Base-by-base conservation (phyloP, 2,888 invertebrate genomes). In the Sicus ferrugineus region DNA sequence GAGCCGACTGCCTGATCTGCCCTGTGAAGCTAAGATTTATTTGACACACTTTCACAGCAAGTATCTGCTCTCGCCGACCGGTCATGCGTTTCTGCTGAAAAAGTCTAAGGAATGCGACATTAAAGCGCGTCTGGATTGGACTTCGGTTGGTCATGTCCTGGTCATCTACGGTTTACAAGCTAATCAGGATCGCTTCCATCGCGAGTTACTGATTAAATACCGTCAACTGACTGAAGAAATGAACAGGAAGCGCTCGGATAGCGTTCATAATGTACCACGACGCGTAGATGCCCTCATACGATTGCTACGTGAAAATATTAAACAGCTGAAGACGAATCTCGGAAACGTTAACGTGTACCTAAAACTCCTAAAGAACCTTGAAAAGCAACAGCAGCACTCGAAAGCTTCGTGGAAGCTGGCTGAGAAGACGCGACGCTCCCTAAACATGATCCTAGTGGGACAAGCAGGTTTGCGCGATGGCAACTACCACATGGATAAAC, bases 381-480 rank as follows among this genome's bases (percentile, higher is more conserved):
- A 48, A n/a, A 87, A 88, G 74, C 85, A 82, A 31, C 81, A 83
- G 71, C 87, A 87, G 66, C 87, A 88, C 69, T 82, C 86, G 31
- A 85, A 87, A 81, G 76, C 83, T 80, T 52, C 83, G 75, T 78
- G 66, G 64, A 85, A 84, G 62, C 75, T 83, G 71, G 87, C 89
- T 2, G 88, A 88, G 68, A 81, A 81, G 58, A 83, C 86, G 76
- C 79, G 88, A 3, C 87, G 84, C 67, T 85, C 84, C 61, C 80
- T 90, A 0, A 90, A 90, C 75, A 89, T 88, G 86, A 86, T 89
- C 38, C 81, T 90, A 6, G 79, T 90, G 6, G 90, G 90, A 0
- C 89, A 89, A 79, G 88, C 88, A 0, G 89, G 89, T 0, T 85
- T 90, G 26, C 84, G 84, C 3, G 86, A 87, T 68, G 90, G 90